Conservation (phyloP, 2,797 vertebrate species). For the Gallinago stenura region DNA sequence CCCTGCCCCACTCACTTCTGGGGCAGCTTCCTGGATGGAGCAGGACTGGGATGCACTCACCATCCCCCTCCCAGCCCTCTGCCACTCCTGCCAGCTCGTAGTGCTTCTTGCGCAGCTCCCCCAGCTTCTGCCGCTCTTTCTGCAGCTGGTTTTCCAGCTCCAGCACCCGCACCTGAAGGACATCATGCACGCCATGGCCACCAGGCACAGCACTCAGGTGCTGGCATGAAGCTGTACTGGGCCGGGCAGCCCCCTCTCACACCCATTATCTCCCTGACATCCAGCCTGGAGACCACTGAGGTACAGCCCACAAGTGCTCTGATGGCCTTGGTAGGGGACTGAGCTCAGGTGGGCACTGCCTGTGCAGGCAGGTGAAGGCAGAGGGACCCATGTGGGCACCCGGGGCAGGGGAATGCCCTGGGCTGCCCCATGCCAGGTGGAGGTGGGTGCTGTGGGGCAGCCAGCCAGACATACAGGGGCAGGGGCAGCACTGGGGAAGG, state of each 20-base stretch:
- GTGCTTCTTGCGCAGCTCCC: slow-evolving; percentile 96
- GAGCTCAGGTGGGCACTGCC: not conserved
- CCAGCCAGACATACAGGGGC: accelerated
- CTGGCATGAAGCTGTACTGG: accelerated
- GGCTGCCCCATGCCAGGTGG: not conserved
- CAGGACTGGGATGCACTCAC: slow-evolving; percentile 12
- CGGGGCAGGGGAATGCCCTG: not conserved
- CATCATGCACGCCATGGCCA: not conserved
- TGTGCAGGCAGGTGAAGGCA: not conserved
- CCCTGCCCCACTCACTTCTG: accelerated
- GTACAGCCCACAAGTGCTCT: accelerated
- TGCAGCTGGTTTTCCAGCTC: slow-evolving; percentile 94
- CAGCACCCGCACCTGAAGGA: slow-evolving; percentile 90
- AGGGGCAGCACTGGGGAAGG: accelerated
- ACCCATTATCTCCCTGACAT: accelerated
- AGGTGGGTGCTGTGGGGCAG: not conserved
- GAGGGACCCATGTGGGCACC: not conserved
- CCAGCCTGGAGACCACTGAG: accelerated
- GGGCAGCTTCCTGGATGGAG: not conserved
- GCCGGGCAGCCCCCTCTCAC: not conserved
- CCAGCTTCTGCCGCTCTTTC: slow-evolving; percentile 93
- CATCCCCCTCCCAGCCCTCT: slow-evolving; percentile 92
- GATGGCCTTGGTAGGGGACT: not conserved
- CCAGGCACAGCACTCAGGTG: accelerated
- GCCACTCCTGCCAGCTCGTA: slow-evolving; percentile 94